These are phyloP conservation scores for Elysia crispata DNA, from an alignment of 2,888 invertebrate genomes.

Conservation along the genomic window DNA sequence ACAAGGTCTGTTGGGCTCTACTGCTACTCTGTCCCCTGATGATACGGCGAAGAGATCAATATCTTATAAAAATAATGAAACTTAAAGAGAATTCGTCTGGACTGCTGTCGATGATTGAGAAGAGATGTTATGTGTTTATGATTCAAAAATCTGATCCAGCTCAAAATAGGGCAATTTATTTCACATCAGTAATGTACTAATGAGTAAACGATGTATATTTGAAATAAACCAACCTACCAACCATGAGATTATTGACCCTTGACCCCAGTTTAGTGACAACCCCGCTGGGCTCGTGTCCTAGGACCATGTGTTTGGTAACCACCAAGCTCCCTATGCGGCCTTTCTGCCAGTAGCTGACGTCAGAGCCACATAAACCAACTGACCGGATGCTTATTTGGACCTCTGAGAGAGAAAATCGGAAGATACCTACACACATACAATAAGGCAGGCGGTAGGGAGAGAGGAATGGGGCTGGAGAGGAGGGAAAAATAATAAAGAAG, in stretches of 20 bases:
- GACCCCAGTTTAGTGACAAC: slow-evolving; percentile 83
- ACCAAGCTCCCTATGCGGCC: slow-evolving; percentile 91
- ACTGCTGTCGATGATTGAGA: no score
- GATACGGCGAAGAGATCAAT: neutral
- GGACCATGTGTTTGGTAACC: slow-evolving; percentile 91
- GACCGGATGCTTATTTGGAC: slow-evolving; percentile 91
- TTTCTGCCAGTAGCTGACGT: slow-evolving; percentile 92
- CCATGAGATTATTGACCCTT: slow-evolving; percentile 79
- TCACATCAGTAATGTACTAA: no score
- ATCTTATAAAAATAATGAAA: no score
- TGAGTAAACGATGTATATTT: no score
- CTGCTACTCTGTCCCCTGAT: slow-evolving; percentile 71
- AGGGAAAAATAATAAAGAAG: no score
- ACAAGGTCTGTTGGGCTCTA: slow-evolving; percentile 71
- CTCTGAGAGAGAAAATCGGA: slow-evolving; percentile 80
- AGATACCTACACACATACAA: neutral
- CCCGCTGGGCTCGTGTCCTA: slow-evolving; percentile 92
- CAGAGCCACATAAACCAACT: slow-evolving; percentile 95
- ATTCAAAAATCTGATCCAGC: no score
- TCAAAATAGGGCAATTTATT: no score
- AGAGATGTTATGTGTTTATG: no score
- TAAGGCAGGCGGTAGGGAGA: neutral
- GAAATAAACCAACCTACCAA: slow-evolving; percentile 39
- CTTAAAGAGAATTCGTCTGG: no score
- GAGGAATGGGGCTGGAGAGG: no score